Conservation (phyloP, 1,140 invertebrate genomes). For the Apis dorsata region DNA sequence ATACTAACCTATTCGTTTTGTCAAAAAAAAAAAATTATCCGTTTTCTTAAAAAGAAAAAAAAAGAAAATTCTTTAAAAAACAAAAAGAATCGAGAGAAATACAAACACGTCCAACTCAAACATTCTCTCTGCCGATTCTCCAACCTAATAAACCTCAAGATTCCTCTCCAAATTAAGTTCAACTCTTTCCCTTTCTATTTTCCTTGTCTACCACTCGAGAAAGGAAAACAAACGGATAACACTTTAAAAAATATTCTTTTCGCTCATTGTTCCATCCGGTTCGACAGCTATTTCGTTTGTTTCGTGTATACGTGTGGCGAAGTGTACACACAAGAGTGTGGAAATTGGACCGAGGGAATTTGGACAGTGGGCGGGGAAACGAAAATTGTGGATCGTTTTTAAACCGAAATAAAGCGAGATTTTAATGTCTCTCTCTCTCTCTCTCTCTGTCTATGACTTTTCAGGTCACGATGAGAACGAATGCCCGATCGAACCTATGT, state of each 20-base stretch:
- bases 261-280: not conserved
- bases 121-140: not conserved
- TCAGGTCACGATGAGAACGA: conserved; percentile 32
- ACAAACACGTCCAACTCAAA: not conserved
- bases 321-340: not conserved
- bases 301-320: not conserved
- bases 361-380: not conserved
- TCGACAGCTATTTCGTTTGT: conserved; percentile 13
- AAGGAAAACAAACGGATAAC: not conserved
- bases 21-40: not conserved
- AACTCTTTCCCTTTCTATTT: not conserved
- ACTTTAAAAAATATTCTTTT: not conserved
- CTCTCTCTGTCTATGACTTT: not conserved
- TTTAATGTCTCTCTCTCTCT: not conserved
- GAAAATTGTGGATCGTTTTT: conserved; percentile 40
- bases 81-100: not conserved
- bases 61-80: not conserved
- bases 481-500: conserved; percentile 10
- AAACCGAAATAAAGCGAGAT: conserved; percentile 31
- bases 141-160: not conserved
- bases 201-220: not conserved
- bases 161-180: not conserved
- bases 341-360: conserved; percentile 31
- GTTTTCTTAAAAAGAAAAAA: not conserved
- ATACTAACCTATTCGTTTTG: no score